Base-by-base conservation (phyloP, 2,888 invertebrate genomes). In the Teleiodes luculella region DNA sequence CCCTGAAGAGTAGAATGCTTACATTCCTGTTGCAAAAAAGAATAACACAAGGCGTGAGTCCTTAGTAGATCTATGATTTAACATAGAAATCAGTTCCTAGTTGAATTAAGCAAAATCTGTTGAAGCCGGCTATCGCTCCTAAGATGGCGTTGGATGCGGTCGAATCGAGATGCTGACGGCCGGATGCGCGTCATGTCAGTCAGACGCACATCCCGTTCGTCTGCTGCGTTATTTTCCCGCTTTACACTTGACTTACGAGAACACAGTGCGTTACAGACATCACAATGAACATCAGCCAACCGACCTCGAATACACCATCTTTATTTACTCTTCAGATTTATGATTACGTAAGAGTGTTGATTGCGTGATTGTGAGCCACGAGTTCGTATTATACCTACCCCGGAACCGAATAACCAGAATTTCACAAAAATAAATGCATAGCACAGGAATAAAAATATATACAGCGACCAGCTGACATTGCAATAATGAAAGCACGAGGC, bases 341-440 rank as follows among this genome's bases (percentile, higher is more conserved):
- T 51, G 68, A 77, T 83, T 80, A 74, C 77, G 78, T 79, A 81
- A 83, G 62, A 59, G 60, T 59, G 64, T 68, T 71, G 72, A 76
- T 76, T 71, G 64, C 66, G 69, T 67, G 65, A 69, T 66, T 67
- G 70, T 62, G 46, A 55, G 45, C 53, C 53, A 50, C 45, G 50
- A 52, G 48, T 46, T 45, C 36, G 24, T 43, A 13, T 28, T 49
- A 45, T 13, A 8, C 60, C 58, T 60, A 63, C 61, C 60, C 68
- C 67, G 70, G 69, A 68, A 69, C 67, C 67, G 62, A 60, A 64
- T 68, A 61, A 62, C 63, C 63, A 58, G 31, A 39, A 51, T 24
- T 24, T 24, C 24, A 24, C 6, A 33, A 16, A n/a, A n/a, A n/a
- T n/a, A n/a, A n/a, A n/a, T n/a, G n/a, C n/a, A n/a, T n/a, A n/a